Evolutionary conservation across 1,140 invertebrate species (phyloP), one percentile per base, ranked within the genome.

Genomic region (Camponotus pennsylvanicus): DNA sequence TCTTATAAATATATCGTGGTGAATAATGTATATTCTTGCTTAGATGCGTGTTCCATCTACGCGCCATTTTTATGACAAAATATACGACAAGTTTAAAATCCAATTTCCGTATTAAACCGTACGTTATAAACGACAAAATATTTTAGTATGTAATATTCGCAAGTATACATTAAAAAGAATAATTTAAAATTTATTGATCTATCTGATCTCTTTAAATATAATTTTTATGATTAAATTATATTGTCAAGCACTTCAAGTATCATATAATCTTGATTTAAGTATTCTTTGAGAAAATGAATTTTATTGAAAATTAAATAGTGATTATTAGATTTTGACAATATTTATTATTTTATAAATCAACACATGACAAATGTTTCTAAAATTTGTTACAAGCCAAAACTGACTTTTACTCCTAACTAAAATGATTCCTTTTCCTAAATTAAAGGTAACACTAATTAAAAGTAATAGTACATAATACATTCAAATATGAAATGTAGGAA

Each of bases 1-100:
- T 37, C 55, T 70, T 61, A 57, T 42, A 83, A 27, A 8, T 27
- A 18, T 15, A 45, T n/a, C 27, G 40, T 45, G 73, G 61, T 52
- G 67, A 70, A 57, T 27, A 13, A 45, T 49, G 52, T 18, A 66
- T 49, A 76, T 73, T 83, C 61, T 78, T 59, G 61, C 61, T 9
- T 34, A 42, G 5, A 49, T 27, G 52, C 34, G 27, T 40, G 15
- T 11, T 57, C 37, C 13, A n/a, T 64, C 4, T 18, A 21, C 18
- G 80, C 42, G 42, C 8, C 7, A 9, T 37, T 18, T 63, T 75
- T 63, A 73, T 73, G 18, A 2, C 4, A 45, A 15, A 45, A 3
- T 40, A 15, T 55, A 55, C n/a, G 64, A 40, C n/a, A 13, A 40
- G 45, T 21, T 40, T 63, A 42, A 85, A 73, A 69, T 52, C 37